phyloP scores from a whole-genome alignment of 2,797 vertebrate species.

The Alfaro cultratus region DNA sequence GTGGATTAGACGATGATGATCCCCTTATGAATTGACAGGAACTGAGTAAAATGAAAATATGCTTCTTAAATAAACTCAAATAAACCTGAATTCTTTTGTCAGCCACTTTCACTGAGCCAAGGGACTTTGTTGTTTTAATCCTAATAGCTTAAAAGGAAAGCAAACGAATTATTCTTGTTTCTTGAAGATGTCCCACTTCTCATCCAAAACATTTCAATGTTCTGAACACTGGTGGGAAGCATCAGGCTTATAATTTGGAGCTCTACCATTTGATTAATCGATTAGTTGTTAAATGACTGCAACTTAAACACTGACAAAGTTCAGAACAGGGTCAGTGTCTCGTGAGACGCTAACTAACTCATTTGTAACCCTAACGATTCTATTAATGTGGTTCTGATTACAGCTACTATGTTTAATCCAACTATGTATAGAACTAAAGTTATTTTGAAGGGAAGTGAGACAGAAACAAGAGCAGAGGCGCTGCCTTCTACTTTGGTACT shows the following conservation, averaged over 20 bases:
- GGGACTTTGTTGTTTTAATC: not conserved
- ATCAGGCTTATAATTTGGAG: not conserved
- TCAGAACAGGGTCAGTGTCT: not conserved
- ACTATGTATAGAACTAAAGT: not conserved
- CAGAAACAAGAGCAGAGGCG: not conserved
- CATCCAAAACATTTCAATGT: not conserved
- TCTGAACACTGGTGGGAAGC: not conserved
- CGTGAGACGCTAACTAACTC: not conserved
- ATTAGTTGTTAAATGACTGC: not conserved
- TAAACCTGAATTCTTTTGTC: not conserved
- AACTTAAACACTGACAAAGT: not conserved
- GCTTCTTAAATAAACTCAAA: not conserved
- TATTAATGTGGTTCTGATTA: not conserved
- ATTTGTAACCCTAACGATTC: not conserved
- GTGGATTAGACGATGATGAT: conserved; percentile 23
- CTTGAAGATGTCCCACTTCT: not conserved
- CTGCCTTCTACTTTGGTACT: not conserved
- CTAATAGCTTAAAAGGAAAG: not conserved
- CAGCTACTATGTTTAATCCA: not conserved
- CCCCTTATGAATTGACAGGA: not conserved
- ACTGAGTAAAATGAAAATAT: not conserved
- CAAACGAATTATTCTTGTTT: not conserved
- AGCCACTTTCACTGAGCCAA: not conserved
- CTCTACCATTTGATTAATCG: not conserved
- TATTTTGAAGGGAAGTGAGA: not conserved